Conservation (phyloP, 2,888 invertebrate genomes). For the Dugesia japonica region DNA sequence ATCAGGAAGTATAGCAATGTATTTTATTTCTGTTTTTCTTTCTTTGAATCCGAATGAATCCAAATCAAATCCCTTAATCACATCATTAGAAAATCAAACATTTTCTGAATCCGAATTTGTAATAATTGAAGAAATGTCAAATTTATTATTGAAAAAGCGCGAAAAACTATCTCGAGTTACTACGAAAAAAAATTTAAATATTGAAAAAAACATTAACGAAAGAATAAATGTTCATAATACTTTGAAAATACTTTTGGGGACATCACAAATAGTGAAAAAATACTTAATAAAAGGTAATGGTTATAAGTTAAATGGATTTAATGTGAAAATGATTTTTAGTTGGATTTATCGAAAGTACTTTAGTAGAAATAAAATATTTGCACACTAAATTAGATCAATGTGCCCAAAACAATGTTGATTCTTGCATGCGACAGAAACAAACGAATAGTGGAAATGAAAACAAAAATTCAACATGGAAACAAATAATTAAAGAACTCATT, state of each 20-base stretch:
- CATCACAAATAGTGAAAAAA: background rate
- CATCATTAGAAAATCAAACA: background rate
- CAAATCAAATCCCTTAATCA: background rate
- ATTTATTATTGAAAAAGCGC: background rate
- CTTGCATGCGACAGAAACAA: background rate
- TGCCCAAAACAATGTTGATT: background rate
- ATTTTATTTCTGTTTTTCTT: background rate
- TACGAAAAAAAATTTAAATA: background rate
- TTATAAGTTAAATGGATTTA: background rate
- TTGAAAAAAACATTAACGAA: background rate
- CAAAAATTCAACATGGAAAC: background rate
- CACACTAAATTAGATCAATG: background rate
- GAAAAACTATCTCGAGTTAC: background rate
- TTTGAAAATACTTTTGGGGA: background rate
- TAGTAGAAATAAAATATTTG: constrained; percentile 15
- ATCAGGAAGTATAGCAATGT: background rate
- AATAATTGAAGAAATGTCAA: background rate
- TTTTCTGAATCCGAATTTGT: background rate
- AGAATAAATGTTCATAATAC: constrained; percentile 10
- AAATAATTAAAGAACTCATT: background rate
- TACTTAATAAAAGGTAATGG: background rate
- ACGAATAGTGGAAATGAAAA: background rate
- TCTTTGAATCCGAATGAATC: background rate
- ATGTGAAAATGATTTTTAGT: background rate
- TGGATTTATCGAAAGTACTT: background rate